A percentile compares a stretch with the other conserved stretches of the same genome.
Conservation (phyloP, 2,797 vertebrate species). For the Philypnodon macrostomus region DNA sequence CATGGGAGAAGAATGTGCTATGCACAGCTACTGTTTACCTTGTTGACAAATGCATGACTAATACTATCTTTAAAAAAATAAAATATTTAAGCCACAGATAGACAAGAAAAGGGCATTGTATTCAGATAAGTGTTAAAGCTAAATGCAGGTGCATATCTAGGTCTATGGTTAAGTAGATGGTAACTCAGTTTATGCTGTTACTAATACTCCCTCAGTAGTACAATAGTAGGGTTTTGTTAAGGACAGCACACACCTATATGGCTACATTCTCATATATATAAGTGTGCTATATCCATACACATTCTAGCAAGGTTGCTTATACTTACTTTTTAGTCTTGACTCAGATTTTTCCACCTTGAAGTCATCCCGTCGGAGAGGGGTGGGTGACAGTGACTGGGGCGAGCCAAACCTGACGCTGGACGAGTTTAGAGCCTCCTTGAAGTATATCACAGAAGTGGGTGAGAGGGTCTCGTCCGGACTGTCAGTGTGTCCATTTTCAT, state of each 20-base stretch:
- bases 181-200: too few species aligned
- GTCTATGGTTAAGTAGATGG: too few species aligned
- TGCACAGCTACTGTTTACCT: not conserved
- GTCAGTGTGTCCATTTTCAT: slow-evolving; percentile 65
- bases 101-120: too few species aligned
- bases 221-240: too few species aligned
- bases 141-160: too few species aligned
- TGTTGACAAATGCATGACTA: not conserved
- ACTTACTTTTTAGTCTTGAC: slow-evolving; percentile 73
- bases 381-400: slow-evolving; percentile 40
- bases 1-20: too few species aligned
- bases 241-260: too few species aligned
- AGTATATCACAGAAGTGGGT: slow-evolving; percentile 80
- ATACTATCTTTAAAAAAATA: too few species aligned
- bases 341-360: slow-evolving; percentile 71
- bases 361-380: slow-evolving; percentile 64
- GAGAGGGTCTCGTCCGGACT: slow-evolving; percentile 77
- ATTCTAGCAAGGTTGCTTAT: not conserved
- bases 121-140: too few species aligned
- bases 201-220: too few species aligned
- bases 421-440: slow-evolving; percentile 77
- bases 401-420: slow-evolving; percentile 61
- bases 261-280: not conserved
- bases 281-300: not conserved
- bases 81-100: too few species aligned